Base-by-base conservation (phyloP, 2,888 invertebrate genomes). In the Petrolisthes manimaculis region DNA sequence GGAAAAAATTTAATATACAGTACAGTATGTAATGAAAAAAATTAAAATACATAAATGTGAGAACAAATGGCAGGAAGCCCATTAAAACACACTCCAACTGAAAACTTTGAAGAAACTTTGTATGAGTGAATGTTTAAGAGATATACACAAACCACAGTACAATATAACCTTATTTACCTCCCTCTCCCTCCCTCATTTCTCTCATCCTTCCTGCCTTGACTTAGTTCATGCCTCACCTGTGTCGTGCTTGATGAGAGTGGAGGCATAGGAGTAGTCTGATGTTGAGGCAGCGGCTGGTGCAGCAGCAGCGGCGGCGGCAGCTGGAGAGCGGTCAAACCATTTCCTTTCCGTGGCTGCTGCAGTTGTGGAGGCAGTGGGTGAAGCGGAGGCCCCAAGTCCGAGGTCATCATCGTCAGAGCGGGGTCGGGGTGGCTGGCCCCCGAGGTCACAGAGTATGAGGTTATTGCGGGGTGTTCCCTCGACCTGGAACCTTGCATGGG, bases 381-480 rank as follows among this genome's bases (percentile, higher is more conserved):
- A 93, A 14, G 93, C 93, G 91, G 93, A 94, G 21, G 94, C 94
- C 0, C 94, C 94, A 74, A 94, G 93, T 0, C 94, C 94, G 75
- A 94, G 91, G 21, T 93, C 91, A 89, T 94, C 94, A 90, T 94
- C 94, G 86, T 93, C 93, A 69, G 92, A 92, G 56, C 92, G 88
- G 89, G 92, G 92, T 81, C 92, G 92, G 5, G 93, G 92, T 24
- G 92, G 92, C 74, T 91, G 91, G 54, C 92, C 93, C 56, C 93
- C 93, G 91, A 92, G 92, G 90, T 94, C 93, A 82, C 92, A 92
- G 67, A 94, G 92, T 54, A 92, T 92, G 85, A 94, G 93, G 75
- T 92, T 93, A 92, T 93, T 93, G 24, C 92, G 92, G n/a, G 92
- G 91, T 80, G 92, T 92, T 69, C 92, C 91, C n/a, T 92, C 92